A percentile compares a stretch with the other conserved stretches of the same genome.
phyloP scores from a whole-genome alignment of 2,888 invertebrate genomes.

The Zhuqinia jingwanae region DNA sequence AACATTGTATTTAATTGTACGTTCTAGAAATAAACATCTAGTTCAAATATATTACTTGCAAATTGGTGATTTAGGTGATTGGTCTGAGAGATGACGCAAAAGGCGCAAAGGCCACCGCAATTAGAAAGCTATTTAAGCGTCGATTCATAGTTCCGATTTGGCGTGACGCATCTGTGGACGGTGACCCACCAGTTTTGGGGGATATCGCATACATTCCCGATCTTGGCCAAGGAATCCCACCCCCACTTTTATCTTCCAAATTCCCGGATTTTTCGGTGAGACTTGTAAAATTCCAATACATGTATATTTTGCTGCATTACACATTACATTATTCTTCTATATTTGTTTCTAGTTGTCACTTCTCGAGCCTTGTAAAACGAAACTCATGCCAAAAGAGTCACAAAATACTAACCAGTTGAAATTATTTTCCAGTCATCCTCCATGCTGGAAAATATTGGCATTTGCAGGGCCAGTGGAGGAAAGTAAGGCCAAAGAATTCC shows the following conservation, averaged over 20 bases:
- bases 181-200: constrained; percentile 84
- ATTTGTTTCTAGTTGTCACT: constrained; percentile 38
- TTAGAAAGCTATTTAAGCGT: constrained; percentile 86
- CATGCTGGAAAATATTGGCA: constrained; percentile 84
- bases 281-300: not conserved
- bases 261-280: constrained; percentile 71
- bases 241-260: constrained; percentile 23
- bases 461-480: constrained; percentile 96
- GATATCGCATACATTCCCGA: constrained; percentile 89
- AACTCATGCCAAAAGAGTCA: constrained; percentile 35
- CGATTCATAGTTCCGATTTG: constrained; percentile 94
- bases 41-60: too few relatives aligned
- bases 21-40: too few relatives aligned
- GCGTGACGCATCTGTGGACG: constrained; percentile 83
- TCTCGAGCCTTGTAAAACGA: constrained; percentile 41
- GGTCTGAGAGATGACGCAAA: constrained; percentile 84
- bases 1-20: not conserved
- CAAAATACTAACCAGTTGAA: not conserved
- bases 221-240: constrained; percentile 64
- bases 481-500: constrained; percentile 85
- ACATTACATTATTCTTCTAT: not conserved
- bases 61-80: constrained; percentile 84
- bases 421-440: constrained; percentile 55
- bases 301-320: too few relatives aligned
- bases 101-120: constrained; percentile 80